These are phyloP conservation scores for Heliconius eleuchia DNA, from an alignment of 1,140 invertebrate genomes.

Conservation along the genomic window DNA sequence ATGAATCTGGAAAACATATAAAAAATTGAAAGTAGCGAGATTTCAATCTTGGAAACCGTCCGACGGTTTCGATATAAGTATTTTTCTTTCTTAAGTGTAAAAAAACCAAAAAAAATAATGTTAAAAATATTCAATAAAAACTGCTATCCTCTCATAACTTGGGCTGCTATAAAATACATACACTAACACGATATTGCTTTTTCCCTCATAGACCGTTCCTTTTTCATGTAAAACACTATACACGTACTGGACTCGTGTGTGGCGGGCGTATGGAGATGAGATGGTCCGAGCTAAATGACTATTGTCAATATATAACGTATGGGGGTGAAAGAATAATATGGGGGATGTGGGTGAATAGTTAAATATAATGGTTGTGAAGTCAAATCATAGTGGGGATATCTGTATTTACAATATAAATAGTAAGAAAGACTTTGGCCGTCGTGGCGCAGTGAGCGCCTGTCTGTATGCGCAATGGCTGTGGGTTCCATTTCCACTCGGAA, in stretches of 20 bases:
- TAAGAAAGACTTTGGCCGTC: too few relatives aligned
- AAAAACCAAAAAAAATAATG: too few relatives aligned
- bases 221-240: conserved; percentile 71
- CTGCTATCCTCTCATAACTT: conserved; percentile 31
- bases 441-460: too few relatives aligned
- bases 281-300: conserved; percentile 13
- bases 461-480: too few relatives aligned
- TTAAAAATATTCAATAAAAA: background rate
- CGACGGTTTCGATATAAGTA: too few relatives aligned
- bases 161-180: conserved; percentile 43
- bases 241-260: conserved; percentile 38
- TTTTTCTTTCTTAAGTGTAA: too few relatives aligned
- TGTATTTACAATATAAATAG: background rate
- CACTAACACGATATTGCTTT: conserved; percentile 73
- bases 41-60: too few relatives aligned
- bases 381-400: background rate
- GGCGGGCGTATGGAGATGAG: conserved; percentile 29
- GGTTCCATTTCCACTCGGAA: too few relatives aligned
- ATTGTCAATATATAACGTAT: conserved; percentile 6
- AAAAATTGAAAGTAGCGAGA: too few relatives aligned
- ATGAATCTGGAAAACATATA: too few relatives aligned
- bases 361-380: background rate
- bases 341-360: background rate
- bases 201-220: conserved; percentile 56
- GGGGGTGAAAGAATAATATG: background rate